Evolutionary conservation across 2,888 invertebrate species (phyloP).

Genomic region (Agrotis segetum): DNA sequence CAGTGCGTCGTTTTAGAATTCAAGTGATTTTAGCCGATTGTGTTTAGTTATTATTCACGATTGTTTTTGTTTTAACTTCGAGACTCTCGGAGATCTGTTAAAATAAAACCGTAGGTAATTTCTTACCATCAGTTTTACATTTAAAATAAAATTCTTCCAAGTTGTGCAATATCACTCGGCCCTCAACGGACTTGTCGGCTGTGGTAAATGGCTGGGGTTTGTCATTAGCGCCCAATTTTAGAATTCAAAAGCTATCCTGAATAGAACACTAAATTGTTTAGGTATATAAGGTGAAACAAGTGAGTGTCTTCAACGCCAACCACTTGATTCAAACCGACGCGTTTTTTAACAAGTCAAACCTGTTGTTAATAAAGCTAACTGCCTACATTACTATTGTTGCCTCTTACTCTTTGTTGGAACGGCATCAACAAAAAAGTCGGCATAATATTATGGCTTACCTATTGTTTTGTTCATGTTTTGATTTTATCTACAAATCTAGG

Average conservation of each 20-base stretch:
- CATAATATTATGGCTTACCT: conserved; percentile 42
- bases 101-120: conserved; percentile 14
- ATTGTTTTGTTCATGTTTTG: conserved; percentile 51
- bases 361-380: conserved; percentile 58
- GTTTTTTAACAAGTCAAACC: conserved; percentile 57
- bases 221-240: not conserved
- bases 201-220: not conserved
- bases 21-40: conserved; percentile 3
- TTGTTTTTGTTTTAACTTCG: conserved; percentile 1
- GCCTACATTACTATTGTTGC: conserved; percentile 54
- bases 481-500: conserved; percentile 46
- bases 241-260: conserved; percentile 13
- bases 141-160: no score
- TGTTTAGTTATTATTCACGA: not conserved
- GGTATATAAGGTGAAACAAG: conserved; percentile 48
- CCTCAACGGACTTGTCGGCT: not conserved
- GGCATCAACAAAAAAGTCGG: conserved; percentile 49
- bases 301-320: conserved; percentile 32
- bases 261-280: conserved; percentile 38
- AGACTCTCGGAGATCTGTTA: not conserved
- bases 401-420: conserved; percentile 49
- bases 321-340: conserved; percentile 47
- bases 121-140: not conserved
- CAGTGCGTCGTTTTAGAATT: conserved; percentile 8
- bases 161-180: no score